Percentiles rank a stretch among this genome's conserved stretches.
phyloP scores from a whole-genome alignment of 2,888 invertebrate genomes.

The Caenorhabditis sp. region DNA sequence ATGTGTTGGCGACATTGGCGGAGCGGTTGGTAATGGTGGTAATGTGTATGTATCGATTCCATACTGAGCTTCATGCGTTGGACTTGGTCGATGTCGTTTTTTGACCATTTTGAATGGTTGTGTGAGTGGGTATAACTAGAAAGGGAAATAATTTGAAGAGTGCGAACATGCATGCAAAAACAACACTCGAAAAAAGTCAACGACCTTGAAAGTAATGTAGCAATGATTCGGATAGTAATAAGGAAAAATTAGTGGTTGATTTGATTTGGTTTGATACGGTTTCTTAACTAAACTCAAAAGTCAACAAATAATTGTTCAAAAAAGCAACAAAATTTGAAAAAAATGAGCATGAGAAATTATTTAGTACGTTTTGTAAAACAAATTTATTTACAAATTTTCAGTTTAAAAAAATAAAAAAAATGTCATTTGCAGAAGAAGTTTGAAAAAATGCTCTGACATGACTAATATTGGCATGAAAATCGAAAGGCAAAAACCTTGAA shows the following conservation, averaged over 20 bases:
- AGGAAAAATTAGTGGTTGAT: background rate
- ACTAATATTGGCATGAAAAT: too few species aligned
- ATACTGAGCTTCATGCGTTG: conserved; percentile 16
- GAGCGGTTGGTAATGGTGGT: conserved; percentile 32
- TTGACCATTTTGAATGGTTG: background rate
- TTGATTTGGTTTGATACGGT: too few species aligned
- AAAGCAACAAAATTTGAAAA: background rate
- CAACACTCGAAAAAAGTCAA: background rate
- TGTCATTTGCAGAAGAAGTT: too few species aligned
- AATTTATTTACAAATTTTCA: background rate
- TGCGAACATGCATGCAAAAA: background rate
- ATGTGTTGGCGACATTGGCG: conserved; percentile 29
- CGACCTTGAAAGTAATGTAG: background rate
- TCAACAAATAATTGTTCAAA: background rate
- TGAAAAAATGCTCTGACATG: too few species aligned
- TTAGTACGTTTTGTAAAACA: background rate
- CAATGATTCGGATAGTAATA: background rate
- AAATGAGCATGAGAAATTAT: background rate
- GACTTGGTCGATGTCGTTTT: conserved; percentile 19
- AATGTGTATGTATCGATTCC: conserved; percentile 6
- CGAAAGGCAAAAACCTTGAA: too few species aligned
- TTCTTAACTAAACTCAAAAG: too few species aligned
- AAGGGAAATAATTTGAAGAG: background rate
- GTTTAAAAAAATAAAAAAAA: too few species aligned
- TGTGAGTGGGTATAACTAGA: background rate